Conservation (phyloP, 2,888 invertebrate species). For the Toxonevra muliebris region DNA sequence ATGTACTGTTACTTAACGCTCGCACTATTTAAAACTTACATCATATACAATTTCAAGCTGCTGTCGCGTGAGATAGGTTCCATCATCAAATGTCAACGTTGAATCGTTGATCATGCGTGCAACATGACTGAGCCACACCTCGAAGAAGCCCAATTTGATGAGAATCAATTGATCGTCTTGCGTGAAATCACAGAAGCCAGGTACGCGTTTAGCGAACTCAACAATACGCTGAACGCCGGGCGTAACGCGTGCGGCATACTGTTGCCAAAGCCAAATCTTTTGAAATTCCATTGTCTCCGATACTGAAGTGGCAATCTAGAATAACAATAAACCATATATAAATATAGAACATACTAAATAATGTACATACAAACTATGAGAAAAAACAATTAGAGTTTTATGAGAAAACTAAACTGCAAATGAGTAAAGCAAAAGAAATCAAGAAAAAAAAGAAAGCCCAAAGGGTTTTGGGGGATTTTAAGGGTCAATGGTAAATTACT, state of each 20-base stretch:
- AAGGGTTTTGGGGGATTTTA: neutral
- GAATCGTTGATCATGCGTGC: slow-evolving; percentile 80
- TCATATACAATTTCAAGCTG: slow-evolving; percentile 90
- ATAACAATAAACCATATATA: slow-evolving; percentile 28
- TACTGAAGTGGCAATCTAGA: slow-evolving; percentile 69
- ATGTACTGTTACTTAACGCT: no score
- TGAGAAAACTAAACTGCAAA: neutral
- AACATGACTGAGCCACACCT: slow-evolving; percentile 92
- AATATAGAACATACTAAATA: no score
- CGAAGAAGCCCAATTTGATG: slow-evolving; percentile 96
- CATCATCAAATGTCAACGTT: slow-evolving; percentile 89
- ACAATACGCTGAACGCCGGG: slow-evolving; percentile 93
- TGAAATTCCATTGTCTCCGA: slow-evolving; percentile 76
- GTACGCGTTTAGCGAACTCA: slow-evolving; percentile 94
- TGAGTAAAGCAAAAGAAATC: neutral
- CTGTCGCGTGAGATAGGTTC: slow-evolving; percentile 80
- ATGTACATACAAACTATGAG: neutral
- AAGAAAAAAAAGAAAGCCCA: neutral
- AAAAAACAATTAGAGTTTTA: neutral
- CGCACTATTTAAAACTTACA: slow-evolving; percentile 68
- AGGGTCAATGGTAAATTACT: slow-evolving; percentile 7
- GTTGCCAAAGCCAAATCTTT: slow-evolving; percentile 87
- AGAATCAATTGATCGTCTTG: slow-evolving; percentile 97
- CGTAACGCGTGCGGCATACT: slow-evolving; percentile 85
- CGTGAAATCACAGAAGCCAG: slow-evolving; percentile 87